Evolutionary conservation across 2,113 vertebrate species (phyloP).

Genomic region (Chloropsis hardwickii): DNA sequence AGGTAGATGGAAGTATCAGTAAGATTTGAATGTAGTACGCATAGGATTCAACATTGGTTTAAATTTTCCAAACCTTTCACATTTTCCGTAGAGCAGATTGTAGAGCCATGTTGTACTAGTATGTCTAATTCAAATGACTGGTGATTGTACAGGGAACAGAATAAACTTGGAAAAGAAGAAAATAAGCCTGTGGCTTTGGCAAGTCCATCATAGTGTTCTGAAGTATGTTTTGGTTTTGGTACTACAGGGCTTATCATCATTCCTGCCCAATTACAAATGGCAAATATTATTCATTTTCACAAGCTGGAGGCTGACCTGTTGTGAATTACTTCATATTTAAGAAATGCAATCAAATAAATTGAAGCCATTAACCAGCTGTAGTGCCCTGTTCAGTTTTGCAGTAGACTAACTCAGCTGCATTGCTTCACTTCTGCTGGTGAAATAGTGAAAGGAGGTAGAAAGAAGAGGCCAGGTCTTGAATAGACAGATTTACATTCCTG

Average conservation of each 20-base stretch:
- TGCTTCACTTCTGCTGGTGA: neutral
- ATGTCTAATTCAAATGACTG: neutral
- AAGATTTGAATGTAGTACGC: neutral
- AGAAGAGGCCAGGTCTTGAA: neutral
- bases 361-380: neutral
- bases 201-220: neutral
- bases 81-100: neutral
- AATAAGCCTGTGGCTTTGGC: neutral
- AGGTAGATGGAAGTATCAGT: neutral
- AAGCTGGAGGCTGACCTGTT: neutral
- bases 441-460: neutral
- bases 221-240: neutral
- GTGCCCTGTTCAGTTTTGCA: neutral
- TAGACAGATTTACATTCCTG: neutral
- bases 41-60: neutral
- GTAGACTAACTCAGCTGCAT: neutral
- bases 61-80: neutral
- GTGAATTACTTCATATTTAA: neutral
- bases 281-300: neutral
- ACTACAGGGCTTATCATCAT: neutral
- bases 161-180: neutral
- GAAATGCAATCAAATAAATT: neutral
- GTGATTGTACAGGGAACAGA: neutral
- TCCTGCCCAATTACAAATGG: neutral
- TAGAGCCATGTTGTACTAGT: fast-evolving